Evolutionary conservation across 1,140 invertebrate genomes (phyloP), one percentile per base, ranked within the genome.

Genomic region (Pentalonia nigronervosa): DNA sequence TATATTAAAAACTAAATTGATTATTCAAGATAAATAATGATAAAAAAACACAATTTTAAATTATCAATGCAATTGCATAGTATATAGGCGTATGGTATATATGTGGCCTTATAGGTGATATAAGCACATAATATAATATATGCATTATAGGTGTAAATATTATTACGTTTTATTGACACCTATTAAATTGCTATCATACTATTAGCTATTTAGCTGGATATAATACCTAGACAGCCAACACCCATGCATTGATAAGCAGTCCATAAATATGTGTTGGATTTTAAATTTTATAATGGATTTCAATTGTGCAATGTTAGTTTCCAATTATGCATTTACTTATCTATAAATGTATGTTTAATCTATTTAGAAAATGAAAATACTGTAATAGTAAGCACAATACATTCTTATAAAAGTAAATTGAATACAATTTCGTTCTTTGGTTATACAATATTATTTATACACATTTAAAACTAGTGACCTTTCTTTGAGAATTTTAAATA

Each of bases 391-490:
- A 76, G 60, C 60, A n/a, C 60, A n/a, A 76, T 76, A 14, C n/a
- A 76, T 76, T 76, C 30, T 76, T 76, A 76, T 76, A n/a, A 76
- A 76, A 76, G 60, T 76, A 76, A 76, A 76, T 76, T 76, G 36
- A 83, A 83, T 36, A 83, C 81, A 83, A 36, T 83, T 87, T 47
- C 14, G 84, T 87, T 25, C 84, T 87, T 87, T 14, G 45, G 30
- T 87, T 48, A 87, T 23, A 41, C n/a, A 83, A 83, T 23, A 83
- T 36, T 83, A 83, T 83, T 48, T 87, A 87, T 84, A 84, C 36
- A 48, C 45, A 17, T 25, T 47, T 47, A 87, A 30, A 45, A 45
- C 23, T 87, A 25, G 48, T 84, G 83, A 84, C 83, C 83, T 84
- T 84, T 84, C 36, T 84, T 25, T 45, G n/a, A 76, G 60, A 45